Conservation (phyloP, 2,797 vertebrate genomes). For the Chelonia mydas region DNA sequence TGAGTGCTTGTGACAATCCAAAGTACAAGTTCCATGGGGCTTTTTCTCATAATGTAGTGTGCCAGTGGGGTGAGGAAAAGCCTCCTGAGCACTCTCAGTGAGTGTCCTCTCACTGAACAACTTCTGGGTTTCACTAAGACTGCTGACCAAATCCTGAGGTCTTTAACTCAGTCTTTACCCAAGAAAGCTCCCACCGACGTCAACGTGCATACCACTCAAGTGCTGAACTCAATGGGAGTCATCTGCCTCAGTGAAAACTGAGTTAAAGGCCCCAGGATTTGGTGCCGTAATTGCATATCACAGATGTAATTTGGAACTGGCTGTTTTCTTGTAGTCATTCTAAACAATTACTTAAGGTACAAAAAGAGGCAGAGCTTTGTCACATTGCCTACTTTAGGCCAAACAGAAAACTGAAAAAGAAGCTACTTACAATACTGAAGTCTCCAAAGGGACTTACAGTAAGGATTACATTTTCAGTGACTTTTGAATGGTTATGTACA, state of each 20-base stretch:
- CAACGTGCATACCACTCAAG: neutral
- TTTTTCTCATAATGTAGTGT: constrained; percentile 58
- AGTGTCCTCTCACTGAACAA: constrained; percentile 60
- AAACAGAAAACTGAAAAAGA: neutral
- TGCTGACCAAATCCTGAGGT: constrained; percentile 35
- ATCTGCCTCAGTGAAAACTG: constrained; percentile 1
- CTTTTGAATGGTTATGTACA: neutral
- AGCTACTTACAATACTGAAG: neutral
- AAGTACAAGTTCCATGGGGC: constrained; percentile 52
- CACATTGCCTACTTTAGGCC: neutral
- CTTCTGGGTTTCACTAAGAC: constrained; percentile 45
- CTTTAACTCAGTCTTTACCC: constrained; percentile 11
- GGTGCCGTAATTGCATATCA: constrained; percentile 28
- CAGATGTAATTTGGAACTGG: constrained; percentile 1
- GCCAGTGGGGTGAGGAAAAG: constrained; percentile 63
- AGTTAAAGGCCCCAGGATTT: neutral
- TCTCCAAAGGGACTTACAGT: neutral
- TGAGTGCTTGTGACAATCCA: constrained; percentile 72
- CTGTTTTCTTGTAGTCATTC: neutral
- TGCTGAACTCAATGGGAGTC: constrained; percentile 35
- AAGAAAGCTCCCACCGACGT: neutral
- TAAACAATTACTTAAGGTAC: neutral
- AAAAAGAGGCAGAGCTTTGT: constrained; percentile 28
- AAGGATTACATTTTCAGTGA: neutral
- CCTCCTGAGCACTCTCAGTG: constrained; percentile 34